Conservation (phyloP, 1,140 invertebrate species). For the Bombus superbus region DNA sequence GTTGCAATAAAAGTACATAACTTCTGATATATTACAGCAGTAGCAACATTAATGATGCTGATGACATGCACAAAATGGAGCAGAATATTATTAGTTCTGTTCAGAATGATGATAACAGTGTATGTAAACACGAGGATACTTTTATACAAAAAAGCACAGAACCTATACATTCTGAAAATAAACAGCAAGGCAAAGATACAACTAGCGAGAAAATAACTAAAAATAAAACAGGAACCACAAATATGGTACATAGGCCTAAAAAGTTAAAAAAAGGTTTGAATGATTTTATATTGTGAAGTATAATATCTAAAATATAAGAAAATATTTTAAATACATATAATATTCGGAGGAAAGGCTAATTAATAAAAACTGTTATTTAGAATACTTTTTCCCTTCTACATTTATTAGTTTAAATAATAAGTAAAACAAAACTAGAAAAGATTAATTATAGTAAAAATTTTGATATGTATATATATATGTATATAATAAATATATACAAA, state of each 20-base stretch:
- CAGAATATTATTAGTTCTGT: neutral
- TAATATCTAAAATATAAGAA: neutral
- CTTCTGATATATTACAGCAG: slow-evolving; percentile 1
- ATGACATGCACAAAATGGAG: neutral
- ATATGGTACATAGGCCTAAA: slow-evolving; percentile 29
- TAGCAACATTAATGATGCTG: neutral
- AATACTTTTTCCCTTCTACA: neutral
- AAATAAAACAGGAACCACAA: neutral
- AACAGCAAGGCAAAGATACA: neutral
- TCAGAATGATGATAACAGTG: neutral
- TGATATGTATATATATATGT: neutral
- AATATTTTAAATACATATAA: neutral
- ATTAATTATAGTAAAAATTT: neutral
- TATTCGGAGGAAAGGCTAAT: slow-evolving; percentile 9
- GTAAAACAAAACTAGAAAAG: neutral
- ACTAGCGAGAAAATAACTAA: neutral
- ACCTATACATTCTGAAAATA: too few relatives aligned
- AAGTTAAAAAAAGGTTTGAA: slow-evolving; percentile 48
- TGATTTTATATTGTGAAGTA: slow-evolving; percentile 36
- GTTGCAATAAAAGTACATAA: neutral
- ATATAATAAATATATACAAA: neutral
- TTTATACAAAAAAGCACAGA: neutral
- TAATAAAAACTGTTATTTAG: neutral
- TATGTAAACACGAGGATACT: neutral
- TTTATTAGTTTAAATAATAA: neutral